phyloP scores from a whole-genome alignment of 2,888 invertebrate genomes.

The Agrilus mali region DNA sequence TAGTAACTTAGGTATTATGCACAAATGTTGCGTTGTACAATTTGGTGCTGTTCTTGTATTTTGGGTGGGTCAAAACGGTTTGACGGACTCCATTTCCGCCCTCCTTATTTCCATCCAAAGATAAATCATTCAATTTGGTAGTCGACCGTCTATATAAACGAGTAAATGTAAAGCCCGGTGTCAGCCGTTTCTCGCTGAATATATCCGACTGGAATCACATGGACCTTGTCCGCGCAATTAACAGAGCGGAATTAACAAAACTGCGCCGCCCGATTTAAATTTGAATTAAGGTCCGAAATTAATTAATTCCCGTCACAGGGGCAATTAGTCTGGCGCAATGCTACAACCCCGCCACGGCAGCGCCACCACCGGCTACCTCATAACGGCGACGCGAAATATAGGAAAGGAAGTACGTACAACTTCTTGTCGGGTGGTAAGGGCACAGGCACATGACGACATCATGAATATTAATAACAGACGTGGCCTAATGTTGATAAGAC shows the following conservation, averaged over 20 bases:
- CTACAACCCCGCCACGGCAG: conserved; percentile 15
- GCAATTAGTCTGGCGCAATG: conserved; percentile 32
- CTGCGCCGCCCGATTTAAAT: conserved; percentile 33
- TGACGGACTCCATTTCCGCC: too few relatives aligned
- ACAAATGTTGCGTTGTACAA: too few relatives aligned
- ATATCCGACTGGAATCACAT: conserved; percentile 22
- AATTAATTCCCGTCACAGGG: conserved; percentile 36
- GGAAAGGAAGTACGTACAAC: not conserved
- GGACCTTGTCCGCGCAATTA: conserved; percentile 32
- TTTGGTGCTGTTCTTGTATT: too few relatives aligned
- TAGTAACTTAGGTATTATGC: too few relatives aligned
- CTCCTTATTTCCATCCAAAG: too few relatives aligned
- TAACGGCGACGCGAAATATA: too few relatives aligned
- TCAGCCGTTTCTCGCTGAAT: conserved; percentile 12
- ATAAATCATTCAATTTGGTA: not conserved
- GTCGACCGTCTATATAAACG: conserved; percentile 18
- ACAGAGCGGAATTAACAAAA: conserved; percentile 35
- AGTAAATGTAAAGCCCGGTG: conserved; percentile 21
- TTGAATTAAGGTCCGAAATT: conserved; percentile 35
- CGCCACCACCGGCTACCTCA: conserved; percentile 1
- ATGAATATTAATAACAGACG: conserved; percentile 31
- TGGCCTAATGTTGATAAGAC: conserved; percentile 13
- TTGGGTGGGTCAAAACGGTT: too few relatives aligned
- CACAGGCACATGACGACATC: conserved; percentile 12
- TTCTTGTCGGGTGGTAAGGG: not conserved